These are phyloP conservation scores for Vicugna pacos DNA, from an alignment of 2,113 vertebrate genomes.

Conservation along the genomic window DNA sequence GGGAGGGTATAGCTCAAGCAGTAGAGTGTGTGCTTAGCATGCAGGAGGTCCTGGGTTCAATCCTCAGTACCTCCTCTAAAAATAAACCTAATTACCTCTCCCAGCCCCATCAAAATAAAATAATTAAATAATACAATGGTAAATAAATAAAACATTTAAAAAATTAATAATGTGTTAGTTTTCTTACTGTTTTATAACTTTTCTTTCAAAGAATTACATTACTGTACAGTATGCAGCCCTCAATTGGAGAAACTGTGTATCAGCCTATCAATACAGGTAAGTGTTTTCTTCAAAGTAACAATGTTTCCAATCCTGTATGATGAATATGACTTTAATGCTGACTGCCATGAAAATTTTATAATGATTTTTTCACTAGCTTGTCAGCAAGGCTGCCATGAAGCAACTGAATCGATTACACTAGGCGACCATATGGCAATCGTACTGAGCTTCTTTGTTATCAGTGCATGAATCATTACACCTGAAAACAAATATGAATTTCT, in stretches of 20 bases:
- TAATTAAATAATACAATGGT: too few relatives aligned
- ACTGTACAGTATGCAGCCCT: background rate
- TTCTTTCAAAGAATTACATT: background rate
- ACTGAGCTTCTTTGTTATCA: background rate
- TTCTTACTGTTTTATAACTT: background rate
- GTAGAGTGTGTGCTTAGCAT: too few relatives aligned
- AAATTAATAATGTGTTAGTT: background rate
- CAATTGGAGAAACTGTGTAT: background rate
- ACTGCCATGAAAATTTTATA: background rate
- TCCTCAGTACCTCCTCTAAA: too few relatives aligned
- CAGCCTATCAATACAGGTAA: background rate
- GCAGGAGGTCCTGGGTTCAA: too few relatives aligned
- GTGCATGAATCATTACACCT: background rate
- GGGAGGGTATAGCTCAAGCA: too few relatives aligned
- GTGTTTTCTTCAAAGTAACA: background rate
- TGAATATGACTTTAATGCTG: background rate
- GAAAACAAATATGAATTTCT: background rate
- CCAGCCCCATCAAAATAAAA: too few relatives aligned
- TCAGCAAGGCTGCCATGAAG: background rate
- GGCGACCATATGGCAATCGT: background rate
- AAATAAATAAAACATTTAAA: too few relatives aligned
- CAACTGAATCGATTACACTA: too few relatives aligned
- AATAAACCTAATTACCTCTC: too few relatives aligned
- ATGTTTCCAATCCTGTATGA: background rate
- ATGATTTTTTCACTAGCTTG: background rate